Evolutionary conservation across 2,888 invertebrate genomes (phyloP), one percentile per base, ranked within the genome.

Genomic region (Tanypteryx hageni): DNA sequence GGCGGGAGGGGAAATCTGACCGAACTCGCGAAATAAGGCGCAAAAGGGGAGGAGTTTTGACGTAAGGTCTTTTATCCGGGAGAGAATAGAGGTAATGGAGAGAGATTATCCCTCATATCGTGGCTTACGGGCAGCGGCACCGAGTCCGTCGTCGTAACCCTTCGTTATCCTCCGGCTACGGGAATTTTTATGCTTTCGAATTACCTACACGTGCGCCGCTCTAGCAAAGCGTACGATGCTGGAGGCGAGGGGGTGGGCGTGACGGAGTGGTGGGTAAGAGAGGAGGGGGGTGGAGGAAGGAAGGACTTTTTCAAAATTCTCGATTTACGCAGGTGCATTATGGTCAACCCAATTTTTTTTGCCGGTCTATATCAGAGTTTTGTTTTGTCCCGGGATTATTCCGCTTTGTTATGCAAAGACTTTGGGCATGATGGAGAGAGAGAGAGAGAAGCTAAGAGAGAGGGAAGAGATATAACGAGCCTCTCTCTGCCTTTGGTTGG

Each of bases 141-240:
- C 76, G 27, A 10, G 22, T n/a, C 68, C 68, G 2, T 68, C 76
- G 27, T 76, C 13, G 76, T 27, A 76, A 27, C 76, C 76, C 27
- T 76, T 76, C 27, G 76, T 76, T 76, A 76, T 76, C 27, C 76
- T 27, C 27, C 27, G 76, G 76, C 76, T 22, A 76, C 76, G 76
- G 76, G 76, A 76, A 27, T 27, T 76, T 76, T 76, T 76, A 76
- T 76, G 76, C 27, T 76, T 76, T 76, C 76, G 22, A 76, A 76
- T 76, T 76, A 76, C 27, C 76, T 76, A 22, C 76, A 76, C 76
- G 27, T 27, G 76, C 22, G 22, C 22, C 27, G 76, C 76, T 27
- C 27, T 9, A 27, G 76, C 22, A 22, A 27, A 22, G 27, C 22
- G 14, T 44, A 44, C 44, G 27, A 13, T 27, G 76, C 22, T 27